A percentile compares a stretch with the other conserved stretches of the same genome.
Evolutionary conservation across 2,113 vertebrate genomes (phyloP).

Genomic region (Bufo gargarizans): DNA sequence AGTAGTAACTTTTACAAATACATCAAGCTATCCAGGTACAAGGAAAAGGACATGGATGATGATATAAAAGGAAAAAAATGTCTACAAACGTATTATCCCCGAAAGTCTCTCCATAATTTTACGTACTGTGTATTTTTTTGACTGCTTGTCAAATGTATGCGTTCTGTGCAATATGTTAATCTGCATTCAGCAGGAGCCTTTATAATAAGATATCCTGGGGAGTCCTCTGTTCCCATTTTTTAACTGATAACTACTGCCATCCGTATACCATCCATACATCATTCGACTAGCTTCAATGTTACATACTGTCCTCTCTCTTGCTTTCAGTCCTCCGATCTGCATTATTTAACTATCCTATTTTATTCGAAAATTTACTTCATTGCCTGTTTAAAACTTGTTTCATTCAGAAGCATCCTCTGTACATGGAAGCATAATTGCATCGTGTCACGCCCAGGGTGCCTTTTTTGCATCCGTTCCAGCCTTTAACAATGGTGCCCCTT

Average conservation of each 20-base stretch:
- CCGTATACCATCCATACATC: not conserved
- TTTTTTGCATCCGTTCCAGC: not conserved
- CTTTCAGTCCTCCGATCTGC: not conserved
- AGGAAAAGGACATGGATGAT: not conserved
- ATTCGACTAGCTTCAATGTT: not conserved
- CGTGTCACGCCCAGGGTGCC: not conserved
- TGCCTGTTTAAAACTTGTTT: not conserved
- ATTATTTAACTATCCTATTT: not conserved
- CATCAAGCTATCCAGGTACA: not conserved
- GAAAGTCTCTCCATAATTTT: not conserved
- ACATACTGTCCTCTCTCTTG: not conserved
- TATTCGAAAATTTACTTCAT: no score
- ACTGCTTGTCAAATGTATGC: not conserved
- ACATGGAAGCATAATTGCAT: not conserved
- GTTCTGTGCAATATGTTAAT: not conserved
- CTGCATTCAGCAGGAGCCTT: not conserved
- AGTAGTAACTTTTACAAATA: no score
- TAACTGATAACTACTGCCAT: not conserved
- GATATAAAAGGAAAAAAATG: not conserved
- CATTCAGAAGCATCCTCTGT: not conserved
- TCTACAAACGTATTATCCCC: not conserved
- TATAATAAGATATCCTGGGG: not conserved
- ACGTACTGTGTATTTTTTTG: not conserved
- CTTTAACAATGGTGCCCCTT: constrained; percentile 2
- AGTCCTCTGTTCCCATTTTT: not conserved